phyloP scores from a whole-genome alignment of 2,113 vertebrate species.

The Thryonomys swinderianus region DNA sequence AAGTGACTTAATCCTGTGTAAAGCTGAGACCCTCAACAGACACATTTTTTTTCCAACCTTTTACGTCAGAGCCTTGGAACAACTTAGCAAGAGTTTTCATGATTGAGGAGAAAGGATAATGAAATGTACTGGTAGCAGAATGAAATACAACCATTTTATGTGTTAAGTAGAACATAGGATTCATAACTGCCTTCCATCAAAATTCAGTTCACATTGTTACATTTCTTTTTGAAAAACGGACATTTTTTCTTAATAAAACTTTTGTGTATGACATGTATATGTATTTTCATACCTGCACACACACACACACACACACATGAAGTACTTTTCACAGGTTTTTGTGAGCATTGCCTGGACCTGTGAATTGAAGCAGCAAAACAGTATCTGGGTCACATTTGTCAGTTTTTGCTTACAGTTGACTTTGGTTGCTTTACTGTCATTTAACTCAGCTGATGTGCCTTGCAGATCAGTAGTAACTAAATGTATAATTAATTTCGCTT shows the following conservation, averaged over 20 bases:
- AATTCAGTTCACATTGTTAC: background rate
- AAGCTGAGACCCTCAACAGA: background rate
- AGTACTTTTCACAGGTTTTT: too few relatives aligned
- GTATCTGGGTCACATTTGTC: accelerated
- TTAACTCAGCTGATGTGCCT: background rate
- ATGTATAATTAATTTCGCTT: constrained; percentile 1
- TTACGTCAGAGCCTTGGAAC: background rate
- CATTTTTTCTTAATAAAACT: background rate
- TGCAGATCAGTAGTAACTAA: background rate
- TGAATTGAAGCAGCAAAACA: accelerated
- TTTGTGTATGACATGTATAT: background rate
- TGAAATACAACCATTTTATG: background rate
- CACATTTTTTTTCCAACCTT: background rate
- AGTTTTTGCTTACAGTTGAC: background rate
- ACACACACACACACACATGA: background rate
- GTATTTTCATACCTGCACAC: background rate
- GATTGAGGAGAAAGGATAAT: accelerated
- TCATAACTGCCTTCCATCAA: background rate
- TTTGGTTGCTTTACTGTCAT: background rate
- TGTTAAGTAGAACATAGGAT: background rate
- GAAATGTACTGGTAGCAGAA: background rate
- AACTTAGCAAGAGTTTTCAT: background rate
- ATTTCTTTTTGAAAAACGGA: background rate
- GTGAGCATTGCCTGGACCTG: background rate
- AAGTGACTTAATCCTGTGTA: background rate